Conservation (phyloP, 1,140 invertebrate genomes). For the Brachionus plicatilis region DNA sequence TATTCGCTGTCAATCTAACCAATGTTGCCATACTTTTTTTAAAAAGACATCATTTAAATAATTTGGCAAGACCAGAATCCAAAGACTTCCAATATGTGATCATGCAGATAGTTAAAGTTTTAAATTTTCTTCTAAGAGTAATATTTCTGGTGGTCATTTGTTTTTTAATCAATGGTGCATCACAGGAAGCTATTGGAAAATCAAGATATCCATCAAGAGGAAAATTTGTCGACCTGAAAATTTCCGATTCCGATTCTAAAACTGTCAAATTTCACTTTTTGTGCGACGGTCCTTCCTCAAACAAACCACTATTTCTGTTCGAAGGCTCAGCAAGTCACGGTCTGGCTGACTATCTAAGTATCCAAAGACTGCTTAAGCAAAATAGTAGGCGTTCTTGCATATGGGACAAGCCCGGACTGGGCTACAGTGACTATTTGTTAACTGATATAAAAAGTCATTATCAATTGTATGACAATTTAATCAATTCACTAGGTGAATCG, state of each 20-base stretch:
- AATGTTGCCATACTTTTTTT: not conserved
- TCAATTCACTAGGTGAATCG: not conserved
- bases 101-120: not conserved
- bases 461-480: conserved; percentile 4
- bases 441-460: not conserved
- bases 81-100: not conserved
- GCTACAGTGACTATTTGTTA: conserved; percentile 31
- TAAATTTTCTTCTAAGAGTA: not conserved
- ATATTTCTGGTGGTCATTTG: not conserved
- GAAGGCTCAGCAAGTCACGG: conserved; percentile 27
- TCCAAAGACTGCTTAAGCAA: not conserved
- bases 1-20: conserved; percentile 15
- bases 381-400: conserved; percentile 32
- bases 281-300: not conserved
- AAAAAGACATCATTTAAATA: not conserved
- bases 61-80: not conserved
- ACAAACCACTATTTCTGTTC: conserved; percentile 12
- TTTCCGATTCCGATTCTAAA: not conserved
- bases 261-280: conserved; percentile 28
- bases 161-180: conserved; percentile 5
- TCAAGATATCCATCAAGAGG: conserved; percentile 16
- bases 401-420: conserved; percentile 30
- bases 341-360: conserved; percentile 6
- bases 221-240: conserved; percentile 2
- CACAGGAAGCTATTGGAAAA: not conserved